Evolutionary conservation across 2,888 invertebrate species (phyloP).

Genomic region (Mallateleia sp.): DNA sequence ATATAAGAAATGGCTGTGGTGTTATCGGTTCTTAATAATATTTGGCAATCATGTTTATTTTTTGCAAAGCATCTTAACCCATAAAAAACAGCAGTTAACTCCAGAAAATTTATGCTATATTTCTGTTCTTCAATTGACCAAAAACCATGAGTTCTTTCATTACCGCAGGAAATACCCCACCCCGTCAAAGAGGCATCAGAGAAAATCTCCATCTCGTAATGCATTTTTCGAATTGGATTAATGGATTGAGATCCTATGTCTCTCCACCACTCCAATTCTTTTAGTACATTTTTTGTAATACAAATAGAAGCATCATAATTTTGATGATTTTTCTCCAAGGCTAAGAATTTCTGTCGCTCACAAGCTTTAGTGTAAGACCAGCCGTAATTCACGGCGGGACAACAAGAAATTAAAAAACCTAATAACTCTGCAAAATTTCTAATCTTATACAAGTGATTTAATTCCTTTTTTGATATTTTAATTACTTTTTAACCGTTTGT

Average conservation of each 20-base stretch:
- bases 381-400: too few species aligned
- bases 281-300: background rate
- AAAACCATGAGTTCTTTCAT: too few species aligned
- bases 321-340: background rate
- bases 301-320: slow-evolving; percentile 20
- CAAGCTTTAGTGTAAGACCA: slow-evolving; percentile 23
- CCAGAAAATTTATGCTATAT: background rate
- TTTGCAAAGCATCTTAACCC: slow-evolving; percentile 56
- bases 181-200: too few species aligned
- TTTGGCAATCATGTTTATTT: slow-evolving; percentile 16
- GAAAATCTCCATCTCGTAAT: too few species aligned
- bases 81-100: slow-evolving; percentile 44
- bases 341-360: slow-evolving; percentile 18
- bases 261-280: too few species aligned
- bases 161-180: too few species aligned
- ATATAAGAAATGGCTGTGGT: slow-evolving; percentile 65
- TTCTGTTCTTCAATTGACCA: too few species aligned
- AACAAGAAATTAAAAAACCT: slow-evolving; percentile 16
- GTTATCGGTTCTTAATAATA: slow-evolving; percentile 51
- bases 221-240: too few species aligned
- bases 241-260: too few species aligned
- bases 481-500: background rate
- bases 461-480: background rate
- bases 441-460: background rate
- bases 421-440: background rate